These are phyloP conservation scores for Lymantria dispar DNA, from an alignment of 2,888 invertebrate genomes.

Conservation along the genomic window DNA sequence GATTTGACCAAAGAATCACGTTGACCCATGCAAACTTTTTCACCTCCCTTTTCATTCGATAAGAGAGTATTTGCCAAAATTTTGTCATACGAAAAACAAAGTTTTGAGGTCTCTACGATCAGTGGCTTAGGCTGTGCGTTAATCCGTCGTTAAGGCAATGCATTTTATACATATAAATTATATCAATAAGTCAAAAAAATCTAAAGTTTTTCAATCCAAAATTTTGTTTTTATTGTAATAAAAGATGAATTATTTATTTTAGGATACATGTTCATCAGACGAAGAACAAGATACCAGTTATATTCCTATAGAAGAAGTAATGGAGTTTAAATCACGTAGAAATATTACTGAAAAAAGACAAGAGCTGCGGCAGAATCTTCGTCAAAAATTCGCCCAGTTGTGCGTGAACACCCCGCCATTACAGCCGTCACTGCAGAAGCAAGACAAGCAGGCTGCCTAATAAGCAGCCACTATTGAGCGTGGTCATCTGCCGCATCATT, in stretches of 20 bases:
- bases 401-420: slow-evolving; percentile 82
- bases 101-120: no score
- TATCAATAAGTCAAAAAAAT: no score
- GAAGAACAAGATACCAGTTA: slow-evolving; percentile 89
- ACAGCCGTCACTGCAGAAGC: slow-evolving; percentile 36
- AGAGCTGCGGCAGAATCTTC: slow-evolving; percentile 90
- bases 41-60: no score
- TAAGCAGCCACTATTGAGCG: slow-evolving; percentile 6
- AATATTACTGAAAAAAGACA: slow-evolving; percentile 91
- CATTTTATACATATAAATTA: no score
- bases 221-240: no score
- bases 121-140: no score
- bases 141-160: no score
- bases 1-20: no score
- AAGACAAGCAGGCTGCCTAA: slow-evolving; percentile 51
- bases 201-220: no score
- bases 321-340: slow-evolving; percentile 91
- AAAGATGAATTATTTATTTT: slow-evolving; percentile 3
- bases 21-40: no score
- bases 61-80: no score
- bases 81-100: no score
- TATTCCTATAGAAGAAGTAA: slow-evolving; percentile 94
- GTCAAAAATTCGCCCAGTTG: slow-evolving; percentile 91
- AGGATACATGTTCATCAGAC: slow-evolving; percentile 91
- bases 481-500: not conserved